Evolutionary conservation across 92 coral and sea anemone genomes (phyloP), one percentile per base, ranked within the genome.

Genomic region (Heliopora coerulea): DNA sequence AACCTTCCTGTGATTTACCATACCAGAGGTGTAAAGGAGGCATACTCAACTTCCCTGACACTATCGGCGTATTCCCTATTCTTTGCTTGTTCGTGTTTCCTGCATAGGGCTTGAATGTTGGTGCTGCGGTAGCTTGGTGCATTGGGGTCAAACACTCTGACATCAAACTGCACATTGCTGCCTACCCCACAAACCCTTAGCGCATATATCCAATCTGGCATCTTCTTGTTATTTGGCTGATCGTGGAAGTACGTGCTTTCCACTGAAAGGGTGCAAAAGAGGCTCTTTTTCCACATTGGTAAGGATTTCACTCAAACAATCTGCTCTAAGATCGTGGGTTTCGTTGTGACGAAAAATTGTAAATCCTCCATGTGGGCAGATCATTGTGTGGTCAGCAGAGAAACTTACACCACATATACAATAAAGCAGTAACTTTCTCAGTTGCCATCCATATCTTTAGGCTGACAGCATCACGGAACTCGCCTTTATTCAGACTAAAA

Each of bases 371-470:
- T 37, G 42, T 37, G 42, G 10, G 42, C 42, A 37, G 42, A 10
- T 37, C 42, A 37, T 37, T 4, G 42, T 10, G 10, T 37, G 42
- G 42, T 37, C 42, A 37, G 42, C 42, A 10, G 42, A 37, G 42
- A 37, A 37, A 3, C 42, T 37, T 37, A 37, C 42, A 15, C 21
- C 24, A 20, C 39, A 59, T 17, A 33, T 23, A 35, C 68, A 62
- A 20, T 62, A 44, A 0, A 29, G 68, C 3, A 44, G n/a, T 18
- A 62, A 1, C 29, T 62, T 62, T 20, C 40, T 62, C 27, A 62
- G 40, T 44, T 62, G 68, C 49, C 68, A 62, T n/a, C 11, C 68
- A 33, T 37, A 62, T 62, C 68, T n/a, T n/a, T 31, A 62, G 49
- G 48, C 46, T 31, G 3, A 62, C 11, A 11, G 68, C 68, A 14